A percentile compares a stretch with the other conserved stretches of the same genome.
phyloP scores from a whole-genome alignment of 2,113 vertebrate genomes.

The Thalassoma bifasciatum region DNA sequence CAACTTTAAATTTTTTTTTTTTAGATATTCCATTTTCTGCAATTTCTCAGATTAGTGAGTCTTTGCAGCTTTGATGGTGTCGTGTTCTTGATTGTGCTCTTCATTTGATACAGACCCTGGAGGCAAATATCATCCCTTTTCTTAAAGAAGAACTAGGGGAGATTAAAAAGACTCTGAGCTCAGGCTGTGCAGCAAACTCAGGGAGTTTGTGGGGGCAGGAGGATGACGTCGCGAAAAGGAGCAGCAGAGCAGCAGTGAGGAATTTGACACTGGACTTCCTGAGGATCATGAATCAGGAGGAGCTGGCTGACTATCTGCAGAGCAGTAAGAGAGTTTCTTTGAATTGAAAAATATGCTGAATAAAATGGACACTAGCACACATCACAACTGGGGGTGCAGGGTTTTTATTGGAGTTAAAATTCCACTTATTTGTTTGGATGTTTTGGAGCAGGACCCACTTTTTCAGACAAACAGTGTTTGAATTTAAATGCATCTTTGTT shows the following conservation, averaged over 20 bases:
- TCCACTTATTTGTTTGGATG: too few species aligned
- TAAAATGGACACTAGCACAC: neutral
- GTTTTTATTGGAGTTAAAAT: too few species aligned
- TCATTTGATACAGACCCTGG: neutral
- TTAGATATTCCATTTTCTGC: neutral
- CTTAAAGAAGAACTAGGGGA: constrained; percentile 24
- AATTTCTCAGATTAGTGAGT: neutral
- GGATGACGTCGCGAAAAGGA: neutral
- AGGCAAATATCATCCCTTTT: constrained; percentile 3
- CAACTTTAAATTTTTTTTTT: neutral
- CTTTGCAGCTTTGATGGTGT: neutral
- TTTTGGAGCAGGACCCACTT: too few species aligned
- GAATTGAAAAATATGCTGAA: neutral
- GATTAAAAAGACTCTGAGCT: neutral
- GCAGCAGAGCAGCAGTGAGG: neutral
- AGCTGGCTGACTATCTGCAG: neutral
- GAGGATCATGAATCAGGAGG: neutral
- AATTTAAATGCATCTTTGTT: too few species aligned
- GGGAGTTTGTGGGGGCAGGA: neutral
- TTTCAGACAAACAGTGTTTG: too few species aligned
- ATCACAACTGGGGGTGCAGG: too few species aligned
- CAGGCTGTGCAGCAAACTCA: constrained; percentile 1
- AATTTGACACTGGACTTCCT: neutral
- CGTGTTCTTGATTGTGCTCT: neutral
- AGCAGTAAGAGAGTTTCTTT: neutral